Evolutionary conservation across 2,888 invertebrate species (phyloP), one percentile per base, ranked within the genome.

Genomic region (Parthenolecanium corni): DNA sequence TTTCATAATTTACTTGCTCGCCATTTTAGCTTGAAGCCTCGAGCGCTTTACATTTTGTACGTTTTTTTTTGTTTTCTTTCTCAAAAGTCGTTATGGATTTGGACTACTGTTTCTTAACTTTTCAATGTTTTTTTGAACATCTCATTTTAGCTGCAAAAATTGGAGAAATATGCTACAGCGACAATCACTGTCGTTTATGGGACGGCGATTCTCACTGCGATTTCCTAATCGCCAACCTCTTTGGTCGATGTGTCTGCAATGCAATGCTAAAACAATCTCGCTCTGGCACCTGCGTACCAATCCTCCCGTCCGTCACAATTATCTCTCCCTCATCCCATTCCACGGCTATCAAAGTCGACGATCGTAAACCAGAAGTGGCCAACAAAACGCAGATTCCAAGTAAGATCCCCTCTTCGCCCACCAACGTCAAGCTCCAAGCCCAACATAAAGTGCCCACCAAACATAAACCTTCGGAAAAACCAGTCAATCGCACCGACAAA

Each of bases 151-250:
- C 90, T 69, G 88, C 91, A 20, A 82, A 83, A 71, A 83, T 89
- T 36, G 88, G 89, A 64, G 85, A 89, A 69, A 87, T 90, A 42
- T 93, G 92, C 73, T 89, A 91, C 75, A 89, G 87, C 71, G 87
- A 91, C 73, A 85, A 86, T 65, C 92, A 92, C 73, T 93, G 92
- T 73, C 82, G 84, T 65, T 79, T 91, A 70, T 88, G 85, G 81
- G 87, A 88, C 69, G 80, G 79, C 66, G 83, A 86, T 71, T 88
- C 88, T 67, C 86, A 89, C 71, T 93, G 92, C 71, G 89, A 90
- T 74, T 92, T 88, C 73, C 80, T 90, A 57, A 89, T 93, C 68
- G 89, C 89, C 25, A 88, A 90, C 73, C 80, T 92, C 12, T 90
- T 91, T 72, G 92, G 92, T 52, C 81, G 89, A 70, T 93, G 92